These are phyloP conservation scores for Ceratina calcarata DNA, from an alignment of 1,140 invertebrate species.

Conservation along the genomic window DNA sequence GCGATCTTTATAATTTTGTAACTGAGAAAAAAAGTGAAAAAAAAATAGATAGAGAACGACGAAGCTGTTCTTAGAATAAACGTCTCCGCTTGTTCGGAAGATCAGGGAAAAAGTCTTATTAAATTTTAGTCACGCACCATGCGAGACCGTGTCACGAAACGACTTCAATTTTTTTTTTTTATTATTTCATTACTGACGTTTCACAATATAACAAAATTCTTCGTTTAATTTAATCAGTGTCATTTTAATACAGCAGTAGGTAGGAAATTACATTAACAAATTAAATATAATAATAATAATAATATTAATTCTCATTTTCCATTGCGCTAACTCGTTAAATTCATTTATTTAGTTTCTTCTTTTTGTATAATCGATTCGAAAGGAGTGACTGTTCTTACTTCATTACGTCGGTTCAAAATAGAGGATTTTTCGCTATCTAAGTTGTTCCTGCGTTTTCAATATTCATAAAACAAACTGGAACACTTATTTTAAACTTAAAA, in stretches of 20 bases:
- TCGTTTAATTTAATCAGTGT: conserved; percentile 57
- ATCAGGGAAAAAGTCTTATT: conserved; percentile 17
- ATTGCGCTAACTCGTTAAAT: conserved; percentile 64
- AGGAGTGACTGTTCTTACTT: conserved; percentile 57
- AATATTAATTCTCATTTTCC: conserved; percentile 60
- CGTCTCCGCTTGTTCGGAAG: background rate
- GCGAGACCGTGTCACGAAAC: conserved; percentile 63
- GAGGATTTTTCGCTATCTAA: conserved; percentile 65
- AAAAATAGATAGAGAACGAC: background rate
- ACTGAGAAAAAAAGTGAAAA: background rate
- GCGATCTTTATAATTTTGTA: conserved; percentile 11
- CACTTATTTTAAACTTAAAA: conserved; percentile 39
- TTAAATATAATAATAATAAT: conserved; percentile 56
- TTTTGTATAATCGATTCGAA: conserved; percentile 59
- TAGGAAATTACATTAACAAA: conserved; percentile 66
- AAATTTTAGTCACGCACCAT: conserved; percentile 25
- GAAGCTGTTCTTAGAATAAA: conserved; percentile 23
- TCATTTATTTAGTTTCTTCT: conserved; percentile 25
- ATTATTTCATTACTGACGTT: conserved; percentile 67
- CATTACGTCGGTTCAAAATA: conserved; percentile 66
- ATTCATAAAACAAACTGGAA: conserved; percentile 47
- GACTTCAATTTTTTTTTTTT: conserved; percentile 71
- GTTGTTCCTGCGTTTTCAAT: conserved; percentile 54
- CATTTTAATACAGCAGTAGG: conserved; percentile 48
- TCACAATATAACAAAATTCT: conserved; percentile 68